These are phyloP conservation scores for Chironomus tepperi DNA, from an alignment of 1,140 invertebrate species.

Conservation along the genomic window DNA sequence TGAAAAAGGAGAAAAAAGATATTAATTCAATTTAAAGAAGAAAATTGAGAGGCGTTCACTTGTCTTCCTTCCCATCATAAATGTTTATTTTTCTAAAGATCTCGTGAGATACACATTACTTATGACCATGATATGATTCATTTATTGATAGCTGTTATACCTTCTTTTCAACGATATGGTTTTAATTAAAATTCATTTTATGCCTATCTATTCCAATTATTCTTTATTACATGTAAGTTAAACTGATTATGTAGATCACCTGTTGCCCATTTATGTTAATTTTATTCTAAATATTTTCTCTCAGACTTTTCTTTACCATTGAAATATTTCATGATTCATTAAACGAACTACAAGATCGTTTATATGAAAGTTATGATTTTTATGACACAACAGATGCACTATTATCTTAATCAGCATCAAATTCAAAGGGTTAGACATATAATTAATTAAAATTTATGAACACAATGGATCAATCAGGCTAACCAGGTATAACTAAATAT, in stretches of 20 bases:
- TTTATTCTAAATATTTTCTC: not conserved
- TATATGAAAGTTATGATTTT: not conserved
- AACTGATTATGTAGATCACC: slow-evolving; percentile 12
- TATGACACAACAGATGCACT: not conserved
- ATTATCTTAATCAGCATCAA: not conserved
- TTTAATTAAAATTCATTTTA: slow-evolving; percentile 6
- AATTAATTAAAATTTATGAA: not conserved
- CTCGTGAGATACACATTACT: not conserved
- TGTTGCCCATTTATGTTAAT: slow-evolving; percentile 8
- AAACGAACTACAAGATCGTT: no score
- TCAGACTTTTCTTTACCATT: no score
- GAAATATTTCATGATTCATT: no score
- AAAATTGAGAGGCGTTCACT: not conserved
- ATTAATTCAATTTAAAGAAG: slow-evolving; percentile 15
- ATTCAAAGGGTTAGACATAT: not conserved
- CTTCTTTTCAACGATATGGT: not conserved
- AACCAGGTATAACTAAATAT: no score
- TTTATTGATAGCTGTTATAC: not conserved
- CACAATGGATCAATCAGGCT: no score
- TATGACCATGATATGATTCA: not conserved
- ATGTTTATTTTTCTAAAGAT: slow-evolving; percentile 15
- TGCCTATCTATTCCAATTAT: not conserved
- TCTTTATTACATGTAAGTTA: not conserved
- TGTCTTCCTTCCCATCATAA: slow-evolving; percentile 7
- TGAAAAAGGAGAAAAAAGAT: not conserved